Conservation (phyloP, 2,113 vertebrate species). For the Spheniscus mendiculus region DNA sequence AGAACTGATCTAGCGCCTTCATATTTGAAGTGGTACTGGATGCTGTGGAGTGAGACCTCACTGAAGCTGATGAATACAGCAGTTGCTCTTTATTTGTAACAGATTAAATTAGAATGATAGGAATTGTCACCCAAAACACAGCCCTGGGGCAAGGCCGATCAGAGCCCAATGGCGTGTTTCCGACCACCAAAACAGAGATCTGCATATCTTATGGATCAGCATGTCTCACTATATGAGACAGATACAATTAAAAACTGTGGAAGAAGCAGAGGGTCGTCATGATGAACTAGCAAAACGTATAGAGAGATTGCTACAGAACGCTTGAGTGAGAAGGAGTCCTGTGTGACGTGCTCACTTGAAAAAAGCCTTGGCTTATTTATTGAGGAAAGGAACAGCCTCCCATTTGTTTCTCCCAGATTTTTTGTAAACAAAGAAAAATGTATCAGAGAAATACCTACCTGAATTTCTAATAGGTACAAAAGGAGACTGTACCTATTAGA, state of each 20-base stretch:
- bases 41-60: not conserved
- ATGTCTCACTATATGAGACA: not conserved
- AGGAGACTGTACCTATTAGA: no score
- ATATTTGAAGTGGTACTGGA: not conserved
- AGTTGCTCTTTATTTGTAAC: not conserved
- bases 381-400: not conserved
- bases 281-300: accelerated
- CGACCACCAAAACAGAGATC: not conserved
- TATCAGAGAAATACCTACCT: not conserved
- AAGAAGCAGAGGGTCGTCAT: not conserved
- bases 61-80: not conserved
- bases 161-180: accelerated
- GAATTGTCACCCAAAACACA: not conserved
- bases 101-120: not conserved
- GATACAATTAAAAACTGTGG: not conserved
- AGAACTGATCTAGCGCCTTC: not conserved
- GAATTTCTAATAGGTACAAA: not conserved
- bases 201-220: not conserved
- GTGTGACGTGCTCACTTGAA: not conserved
- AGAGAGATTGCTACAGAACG: not conserved
- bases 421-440: not conserved
- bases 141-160: not conserved
- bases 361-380: accelerated
- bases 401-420: not conserved
- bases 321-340: not conserved